Conservation (phyloP, 2,888 invertebrate genomes). For the Trileptium ribeirensis region DNA sequence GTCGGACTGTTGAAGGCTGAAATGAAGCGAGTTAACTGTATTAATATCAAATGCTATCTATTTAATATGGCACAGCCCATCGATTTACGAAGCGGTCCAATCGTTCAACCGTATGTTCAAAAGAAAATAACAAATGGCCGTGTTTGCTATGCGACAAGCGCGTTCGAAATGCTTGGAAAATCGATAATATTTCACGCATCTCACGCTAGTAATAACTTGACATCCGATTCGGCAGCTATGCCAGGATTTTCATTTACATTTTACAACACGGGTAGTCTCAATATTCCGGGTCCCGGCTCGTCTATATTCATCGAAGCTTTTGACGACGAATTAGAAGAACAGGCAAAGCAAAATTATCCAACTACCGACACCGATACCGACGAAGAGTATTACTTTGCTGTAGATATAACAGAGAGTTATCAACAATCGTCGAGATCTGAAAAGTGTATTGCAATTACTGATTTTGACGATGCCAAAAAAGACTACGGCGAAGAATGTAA, state of each 20-base stretch:
- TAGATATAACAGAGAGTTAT: no score
- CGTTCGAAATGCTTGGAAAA: background rate
- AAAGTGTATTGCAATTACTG: no score
- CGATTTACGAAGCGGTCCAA: background rate
- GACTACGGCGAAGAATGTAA: no score
- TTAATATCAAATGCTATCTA: background rate
- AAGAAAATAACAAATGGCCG: background rate
- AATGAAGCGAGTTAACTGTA: background rate
- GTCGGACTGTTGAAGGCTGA: background rate
- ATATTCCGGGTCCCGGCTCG: background rate
- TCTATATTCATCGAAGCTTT: background rate
- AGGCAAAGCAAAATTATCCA: no score
- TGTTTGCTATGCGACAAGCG: background rate
- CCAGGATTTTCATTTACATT: background rate
- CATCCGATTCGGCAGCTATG: background rate
- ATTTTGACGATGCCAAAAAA: no score
- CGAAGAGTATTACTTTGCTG: no score
- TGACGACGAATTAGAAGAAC: no score
- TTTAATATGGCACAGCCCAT: background rate
- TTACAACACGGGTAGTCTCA: background rate
- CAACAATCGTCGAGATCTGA: no score
- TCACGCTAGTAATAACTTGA: background rate
- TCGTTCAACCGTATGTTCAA: background rate
- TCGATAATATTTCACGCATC: background rate
- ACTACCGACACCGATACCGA: no score